Percentiles rank a stretch among this genome's conserved stretches.
These are phyloP conservation scores for Trichacis sp. DNA, from an alignment of 2,888 invertebrate genomes.

Conservation along the genomic window DNA sequence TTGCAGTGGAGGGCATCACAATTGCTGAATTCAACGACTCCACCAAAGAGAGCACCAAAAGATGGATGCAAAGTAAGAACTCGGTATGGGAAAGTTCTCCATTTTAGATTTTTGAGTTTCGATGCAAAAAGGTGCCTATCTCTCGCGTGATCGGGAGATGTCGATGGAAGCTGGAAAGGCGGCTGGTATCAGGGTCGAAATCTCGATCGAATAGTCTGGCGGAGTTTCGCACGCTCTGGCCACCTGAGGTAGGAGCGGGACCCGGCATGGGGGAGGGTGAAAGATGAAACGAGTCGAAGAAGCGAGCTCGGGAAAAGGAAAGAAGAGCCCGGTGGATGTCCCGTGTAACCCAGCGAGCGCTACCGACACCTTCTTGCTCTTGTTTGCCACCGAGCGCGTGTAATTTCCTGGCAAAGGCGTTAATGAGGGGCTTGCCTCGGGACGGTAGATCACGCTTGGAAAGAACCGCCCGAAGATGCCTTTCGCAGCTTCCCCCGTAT, in stretches of 20 bases:
- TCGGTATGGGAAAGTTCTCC: background rate
- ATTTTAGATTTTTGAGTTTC: slow-evolving; percentile 7
- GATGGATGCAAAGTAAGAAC: no score
- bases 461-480: slow-evolving; percentile 51
- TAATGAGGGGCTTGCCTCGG: slow-evolving; percentile 67
- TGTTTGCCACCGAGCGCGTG: slow-evolving; percentile 68
- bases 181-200: slow-evolving; percentile 57
- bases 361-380: slow-evolving; percentile 65
- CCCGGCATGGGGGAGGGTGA: slow-evolving; percentile 34
- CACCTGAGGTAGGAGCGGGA: slow-evolving; percentile 12
- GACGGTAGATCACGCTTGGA: slow-evolving; percentile 64
- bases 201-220: slow-evolving; percentile 60
- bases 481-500: slow-evolving; percentile 41
- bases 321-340: slow-evolving; percentile 39
- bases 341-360: slow-evolving; percentile 55
- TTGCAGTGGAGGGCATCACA: no score
- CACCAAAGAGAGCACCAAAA: no score
- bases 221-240: slow-evolving; percentile 61
- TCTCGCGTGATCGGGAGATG: slow-evolving; percentile 14
- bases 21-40: no score
- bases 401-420: slow-evolving; percentile 68
- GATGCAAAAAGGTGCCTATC: slow-evolving; percentile 10
- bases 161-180: slow-evolving; percentile 26
- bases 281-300: slow-evolving; percentile 20
- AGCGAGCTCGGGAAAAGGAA: slow-evolving; percentile 33